Evolutionary conservation across 2,113 vertebrate genomes (phyloP).

Genomic region (Megaceryle torquata): DNA sequence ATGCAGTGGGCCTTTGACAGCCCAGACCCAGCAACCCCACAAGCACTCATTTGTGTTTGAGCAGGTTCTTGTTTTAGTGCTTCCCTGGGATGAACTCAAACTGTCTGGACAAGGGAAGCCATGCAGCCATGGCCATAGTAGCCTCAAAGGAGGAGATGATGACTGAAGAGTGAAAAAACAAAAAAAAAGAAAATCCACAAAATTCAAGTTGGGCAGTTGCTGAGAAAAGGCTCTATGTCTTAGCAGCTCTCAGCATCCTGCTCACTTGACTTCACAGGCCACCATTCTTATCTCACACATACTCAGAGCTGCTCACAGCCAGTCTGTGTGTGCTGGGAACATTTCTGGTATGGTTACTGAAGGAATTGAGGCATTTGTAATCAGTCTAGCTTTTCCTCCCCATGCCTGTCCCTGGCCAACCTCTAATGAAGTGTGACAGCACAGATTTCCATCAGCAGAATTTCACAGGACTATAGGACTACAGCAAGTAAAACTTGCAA

Average conservation of each 20-base stretch:
- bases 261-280: neutral
- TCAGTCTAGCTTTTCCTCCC: neutral
- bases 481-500: neutral
- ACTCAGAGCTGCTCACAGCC: neutral
- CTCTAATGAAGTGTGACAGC: neutral
- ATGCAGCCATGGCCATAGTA: neutral
- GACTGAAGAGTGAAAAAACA: neutral
- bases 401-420: neutral
- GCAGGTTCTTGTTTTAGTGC: neutral
- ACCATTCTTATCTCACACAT: neutral
- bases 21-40: neutral
- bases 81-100: neutral
- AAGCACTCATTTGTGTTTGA: fast-evolving
- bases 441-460: neutral
- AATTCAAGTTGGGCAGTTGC: neutral
- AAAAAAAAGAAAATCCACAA: neutral
- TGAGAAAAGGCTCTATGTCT: neutral
- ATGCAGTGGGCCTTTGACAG: neutral
- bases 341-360: neutral
- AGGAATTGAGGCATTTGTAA: neutral
- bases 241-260: neutral
- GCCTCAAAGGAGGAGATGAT: neutral
- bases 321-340: neutral
- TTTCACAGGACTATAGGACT: neutral
- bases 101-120: neutral